Percentiles rank a stretch among this genome's conserved stretches.
Conservation (phyloP, 2,797 vertebrate species). For the Anniella stebbinsi region DNA sequence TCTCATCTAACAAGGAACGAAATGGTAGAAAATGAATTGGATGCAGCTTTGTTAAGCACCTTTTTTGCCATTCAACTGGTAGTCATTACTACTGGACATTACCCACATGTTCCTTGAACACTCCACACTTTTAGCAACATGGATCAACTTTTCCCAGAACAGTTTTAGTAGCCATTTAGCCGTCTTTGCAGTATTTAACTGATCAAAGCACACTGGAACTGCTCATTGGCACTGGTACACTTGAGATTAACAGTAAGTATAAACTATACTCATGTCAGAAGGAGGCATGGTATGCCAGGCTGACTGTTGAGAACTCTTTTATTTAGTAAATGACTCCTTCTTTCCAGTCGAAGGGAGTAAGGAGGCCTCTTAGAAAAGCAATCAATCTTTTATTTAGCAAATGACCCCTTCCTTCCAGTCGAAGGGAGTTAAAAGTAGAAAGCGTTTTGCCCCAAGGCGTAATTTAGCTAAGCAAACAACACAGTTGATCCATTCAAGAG, state of each 20-base stretch:
- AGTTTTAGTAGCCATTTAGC: neutral
- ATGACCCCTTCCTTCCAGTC: no score
- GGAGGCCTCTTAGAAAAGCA: no score
- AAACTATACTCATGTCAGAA: neutral
- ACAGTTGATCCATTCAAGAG: no score
- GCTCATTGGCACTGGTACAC: neutral
- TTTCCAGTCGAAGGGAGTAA: no score
- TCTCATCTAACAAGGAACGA: slow-evolving; percentile 70
- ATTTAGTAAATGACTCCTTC: no score
- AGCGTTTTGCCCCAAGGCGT: no score
- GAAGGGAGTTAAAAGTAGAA: no score
- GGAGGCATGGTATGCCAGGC: neutral
- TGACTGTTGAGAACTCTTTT: no score
- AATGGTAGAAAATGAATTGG: slow-evolving; percentile 18
- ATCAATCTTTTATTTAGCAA: no score
- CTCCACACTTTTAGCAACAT: neutral
- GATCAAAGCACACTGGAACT: neutral
- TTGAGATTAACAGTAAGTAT: neutral
- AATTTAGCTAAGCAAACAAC: no score
- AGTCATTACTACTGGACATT: neutral
- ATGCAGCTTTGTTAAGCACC: slow-evolving; percentile 1
- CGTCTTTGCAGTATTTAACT: neutral
- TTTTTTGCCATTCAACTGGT: neutral
- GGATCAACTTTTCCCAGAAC: neutral
- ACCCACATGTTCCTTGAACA: neutral